Base-by-base conservation (phyloP, 1,140 invertebrate genomes). In the Drosophila murphyi region DNA sequence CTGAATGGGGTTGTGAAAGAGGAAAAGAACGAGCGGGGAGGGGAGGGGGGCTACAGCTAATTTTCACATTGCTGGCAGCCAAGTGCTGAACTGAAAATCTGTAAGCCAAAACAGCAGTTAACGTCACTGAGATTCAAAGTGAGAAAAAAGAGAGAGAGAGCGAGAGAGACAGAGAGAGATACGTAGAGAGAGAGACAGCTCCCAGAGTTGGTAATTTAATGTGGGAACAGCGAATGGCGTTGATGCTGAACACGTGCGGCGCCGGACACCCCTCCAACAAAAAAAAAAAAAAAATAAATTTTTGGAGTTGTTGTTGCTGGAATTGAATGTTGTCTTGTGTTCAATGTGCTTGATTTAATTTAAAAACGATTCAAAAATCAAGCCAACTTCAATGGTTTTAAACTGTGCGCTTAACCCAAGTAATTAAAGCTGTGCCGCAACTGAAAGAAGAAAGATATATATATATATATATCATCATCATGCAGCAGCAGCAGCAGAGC, bases 361-460 rank as follows among this genome's bases (percentile, higher is more conserved):
- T 90, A 89, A 89, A 89, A 89, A 73, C 85, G 72, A 89, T 89
- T 89, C 69, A 89, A 88, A 89, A 88, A 89, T 89, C 73, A 85
- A 70, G 57, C 67, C 31, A 71, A 82, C 81, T 88, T 76, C 82
- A 71, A 86, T 76, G 74, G 71, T 89, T 89, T 88, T 88, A 89
- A 88, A 88, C 74, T 90, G 74, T 75, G 71, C 74, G 78, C 76
- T 88, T 88, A 88, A 89, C 85, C 81, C 85, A 88, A 78, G 81
- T 88, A 88, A 88, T 88, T 88, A 88, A 89, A 78, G 83, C 28
- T 51, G 50, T 73, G 76, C 48, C 68, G 68, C 72, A 59, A 74
- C 79, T 88, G 76, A 76, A 55, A 57, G 34, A 51, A 34, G 3
- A 20, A 28, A 43, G 4, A 34, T 51, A 43, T 10, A 41, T 10